A percentile compares a stretch with the other conserved stretches of the same genome.
Evolutionary conservation across 2,113 vertebrate species (phyloP).

Genomic region (Daphoenositta chrysoptera): DNA sequence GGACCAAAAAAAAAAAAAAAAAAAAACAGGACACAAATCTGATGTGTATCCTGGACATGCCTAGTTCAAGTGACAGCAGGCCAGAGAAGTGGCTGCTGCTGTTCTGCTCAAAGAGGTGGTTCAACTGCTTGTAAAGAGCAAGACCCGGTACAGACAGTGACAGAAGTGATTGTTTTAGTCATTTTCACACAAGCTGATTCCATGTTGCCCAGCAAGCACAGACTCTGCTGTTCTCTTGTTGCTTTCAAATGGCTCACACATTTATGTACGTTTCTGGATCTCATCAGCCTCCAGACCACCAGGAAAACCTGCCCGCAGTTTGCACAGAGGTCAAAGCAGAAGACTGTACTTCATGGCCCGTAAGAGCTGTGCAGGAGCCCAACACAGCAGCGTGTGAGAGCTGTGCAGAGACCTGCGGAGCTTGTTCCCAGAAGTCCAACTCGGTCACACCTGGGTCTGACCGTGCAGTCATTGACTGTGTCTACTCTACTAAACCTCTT

Average conservation of each 20-base stretch:
- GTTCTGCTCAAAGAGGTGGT: not conserved
- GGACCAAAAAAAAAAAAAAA: not conserved
- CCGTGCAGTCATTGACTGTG: not conserved
- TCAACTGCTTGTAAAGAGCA: not conserved
- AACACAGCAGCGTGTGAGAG: not conserved
- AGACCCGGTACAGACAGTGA: not conserved
- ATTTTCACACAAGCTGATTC: not conserved
- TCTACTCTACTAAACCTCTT: not conserved
- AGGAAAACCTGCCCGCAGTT: not conserved
- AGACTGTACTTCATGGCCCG: not conserved
- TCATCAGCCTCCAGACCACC: not conserved
- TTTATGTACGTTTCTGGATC: not conserved
- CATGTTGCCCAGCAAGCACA: not conserved
- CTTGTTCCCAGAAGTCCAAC: not conserved
- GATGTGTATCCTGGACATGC: not conserved
- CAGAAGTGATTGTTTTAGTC: not conserved
- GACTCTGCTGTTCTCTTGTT: not conserved
- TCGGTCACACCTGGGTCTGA: not conserved
- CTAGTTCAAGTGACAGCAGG: not conserved
- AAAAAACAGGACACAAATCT: not conserved
- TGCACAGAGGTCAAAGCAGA: not conserved
- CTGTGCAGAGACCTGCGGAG: accelerated
- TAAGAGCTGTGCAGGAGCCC: accelerated
- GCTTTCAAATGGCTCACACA: not conserved
- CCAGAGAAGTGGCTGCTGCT: not conserved